These are phyloP conservation scores for Phyllotreta cruciferae DNA, from an alignment of 2,888 invertebrate genomes.

Conservation along the genomic window DNA sequence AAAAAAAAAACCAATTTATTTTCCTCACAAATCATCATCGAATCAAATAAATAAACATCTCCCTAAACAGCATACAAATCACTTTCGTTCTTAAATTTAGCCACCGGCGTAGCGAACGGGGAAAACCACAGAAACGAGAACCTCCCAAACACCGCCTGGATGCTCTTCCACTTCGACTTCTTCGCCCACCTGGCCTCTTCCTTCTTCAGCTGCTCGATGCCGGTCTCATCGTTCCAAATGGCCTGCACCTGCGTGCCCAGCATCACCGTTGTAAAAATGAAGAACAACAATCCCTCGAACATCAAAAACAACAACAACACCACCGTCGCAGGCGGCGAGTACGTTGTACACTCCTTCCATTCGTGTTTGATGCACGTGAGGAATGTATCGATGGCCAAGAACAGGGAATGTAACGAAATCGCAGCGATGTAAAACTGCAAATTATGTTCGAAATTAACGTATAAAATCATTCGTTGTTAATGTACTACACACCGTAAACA, in stretches of 20 bases:
- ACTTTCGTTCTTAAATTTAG: constrained; percentile 78
- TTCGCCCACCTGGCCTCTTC: constrained; percentile 94
- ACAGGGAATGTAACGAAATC: constrained; percentile 92
- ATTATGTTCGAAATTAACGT: constrained; percentile 33
- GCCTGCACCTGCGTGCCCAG: constrained; percentile 88
- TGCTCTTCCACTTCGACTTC: constrained; percentile 92
- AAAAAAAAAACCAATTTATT: too few species aligned
- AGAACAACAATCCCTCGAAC: constrained; percentile 94
- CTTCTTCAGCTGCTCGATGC: constrained; percentile 96
- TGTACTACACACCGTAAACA: constrained; percentile 79
- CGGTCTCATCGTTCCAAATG: constrained; percentile 98
- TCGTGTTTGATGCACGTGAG: constrained; percentile 91
- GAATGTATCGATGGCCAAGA: constrained; percentile 92
- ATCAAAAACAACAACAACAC: constrained; percentile 88
- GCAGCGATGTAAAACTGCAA: constrained; percentile 97
- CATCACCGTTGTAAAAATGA: constrained; percentile 98
- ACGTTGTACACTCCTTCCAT: constrained; percentile 93
- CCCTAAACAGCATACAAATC: constrained; percentile 84
- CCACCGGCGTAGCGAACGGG: constrained; percentile 84
- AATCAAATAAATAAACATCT: constrained; percentile 30
- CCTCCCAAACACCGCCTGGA: constrained; percentile 95
- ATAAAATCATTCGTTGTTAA: constrained; percentile 8
- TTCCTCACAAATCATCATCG: too few species aligned
- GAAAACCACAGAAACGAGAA: constrained; percentile 96
- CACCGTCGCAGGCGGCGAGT: constrained; percentile 95